Evolutionary conservation across 1,140 invertebrate species (phyloP).

Genomic region (Drosophila suzukii): DNA sequence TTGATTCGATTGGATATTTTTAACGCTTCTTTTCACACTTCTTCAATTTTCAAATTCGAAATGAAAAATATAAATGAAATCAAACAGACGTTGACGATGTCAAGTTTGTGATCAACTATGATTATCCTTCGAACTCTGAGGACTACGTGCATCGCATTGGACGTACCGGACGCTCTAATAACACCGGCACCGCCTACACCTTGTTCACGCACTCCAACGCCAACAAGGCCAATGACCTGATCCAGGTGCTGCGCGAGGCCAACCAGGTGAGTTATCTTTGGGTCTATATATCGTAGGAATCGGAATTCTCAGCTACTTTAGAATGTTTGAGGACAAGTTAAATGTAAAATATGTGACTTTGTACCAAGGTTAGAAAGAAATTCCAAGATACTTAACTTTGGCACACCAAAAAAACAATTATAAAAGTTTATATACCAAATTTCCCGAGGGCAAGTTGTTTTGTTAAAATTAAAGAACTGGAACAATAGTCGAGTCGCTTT

Average conservation of each 20-base stretch:
- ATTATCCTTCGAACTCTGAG: constrained; percentile 99
- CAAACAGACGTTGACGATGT: constrained; percentile 98
- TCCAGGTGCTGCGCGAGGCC: constrained; percentile 96
- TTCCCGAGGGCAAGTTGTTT: too few species aligned
- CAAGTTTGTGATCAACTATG: constrained; percentile 99
- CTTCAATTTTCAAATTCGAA: constrained; percentile 76
- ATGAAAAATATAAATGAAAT: constrained; percentile 56
- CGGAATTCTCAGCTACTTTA: too few species aligned
- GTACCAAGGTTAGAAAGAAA: too few species aligned
- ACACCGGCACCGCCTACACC: constrained; percentile 98
- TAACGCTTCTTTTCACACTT: constrained; percentile 70
- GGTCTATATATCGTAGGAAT: not conserved
- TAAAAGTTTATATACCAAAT: not conserved
- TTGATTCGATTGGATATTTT: constrained; percentile 52
- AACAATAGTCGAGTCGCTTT: too few species aligned
- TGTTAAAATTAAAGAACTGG: too few species aligned
- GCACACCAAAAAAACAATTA: too few species aligned
- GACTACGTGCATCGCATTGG: constrained; percentile 99
- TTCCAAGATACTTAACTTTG: too few species aligned
- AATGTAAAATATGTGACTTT: too few species aligned
- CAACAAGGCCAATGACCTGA: constrained; percentile 96
- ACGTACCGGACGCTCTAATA: constrained; percentile 96
- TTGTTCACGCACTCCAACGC: constrained; percentile 98
- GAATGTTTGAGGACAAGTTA: too few species aligned
- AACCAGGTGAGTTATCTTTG: constrained; percentile 90